phyloP scores from a whole-genome alignment of 2,888 invertebrate species.

The Vesta saturnalis region DNA sequence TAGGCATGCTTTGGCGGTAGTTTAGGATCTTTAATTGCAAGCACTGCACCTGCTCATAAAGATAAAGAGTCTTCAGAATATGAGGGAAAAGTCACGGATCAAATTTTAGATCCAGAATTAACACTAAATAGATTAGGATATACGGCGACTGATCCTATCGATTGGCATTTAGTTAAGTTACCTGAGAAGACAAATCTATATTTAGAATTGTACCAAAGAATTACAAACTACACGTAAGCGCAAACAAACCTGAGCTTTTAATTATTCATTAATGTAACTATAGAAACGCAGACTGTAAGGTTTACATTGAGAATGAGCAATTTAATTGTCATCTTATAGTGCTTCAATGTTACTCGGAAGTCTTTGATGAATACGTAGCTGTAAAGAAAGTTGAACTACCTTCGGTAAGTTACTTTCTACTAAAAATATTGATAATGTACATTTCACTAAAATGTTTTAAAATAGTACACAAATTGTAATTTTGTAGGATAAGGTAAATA shows the following conservation, averaged over 20 bases:
- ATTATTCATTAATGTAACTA: not conserved
- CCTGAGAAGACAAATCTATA: slow-evolving; percentile 76
- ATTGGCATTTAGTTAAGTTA: slow-evolving; percentile 71
- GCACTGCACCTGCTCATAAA: slow-evolving; percentile 49
- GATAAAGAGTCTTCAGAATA: slow-evolving; percentile 55
- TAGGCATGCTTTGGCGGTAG: slow-evolving; percentile 44
- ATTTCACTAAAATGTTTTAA: too few species aligned
- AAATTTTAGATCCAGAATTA: slow-evolving; percentile 62
- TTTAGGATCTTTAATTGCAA: slow-evolving; percentile 46
- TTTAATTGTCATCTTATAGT: slow-evolving; percentile 76
- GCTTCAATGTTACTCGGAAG: slow-evolving; percentile 74
- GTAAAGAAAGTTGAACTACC: slow-evolving; percentile 61
- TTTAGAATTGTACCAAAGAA: slow-evolving; percentile 71
- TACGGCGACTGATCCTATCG: slow-evolving; percentile 66
- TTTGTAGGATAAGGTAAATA: slow-evolving; percentile 59
- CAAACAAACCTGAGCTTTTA: not conserved
- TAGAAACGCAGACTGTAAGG: slow-evolving; percentile 75
- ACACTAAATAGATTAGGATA: slow-evolving; percentile 69
- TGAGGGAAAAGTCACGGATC: slow-evolving; percentile 57
- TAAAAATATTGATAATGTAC: too few species aligned
- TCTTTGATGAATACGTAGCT: slow-evolving; percentile 67
- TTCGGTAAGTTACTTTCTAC: slow-evolving; percentile 45
- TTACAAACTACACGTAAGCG: slow-evolving; percentile 73
- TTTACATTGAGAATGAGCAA: slow-evolving; percentile 72
- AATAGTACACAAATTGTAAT: too few species aligned